phyloP scores from a whole-genome alignment of 2,113 vertebrate genomes.

The Dicentrarchus labrax region DNA sequence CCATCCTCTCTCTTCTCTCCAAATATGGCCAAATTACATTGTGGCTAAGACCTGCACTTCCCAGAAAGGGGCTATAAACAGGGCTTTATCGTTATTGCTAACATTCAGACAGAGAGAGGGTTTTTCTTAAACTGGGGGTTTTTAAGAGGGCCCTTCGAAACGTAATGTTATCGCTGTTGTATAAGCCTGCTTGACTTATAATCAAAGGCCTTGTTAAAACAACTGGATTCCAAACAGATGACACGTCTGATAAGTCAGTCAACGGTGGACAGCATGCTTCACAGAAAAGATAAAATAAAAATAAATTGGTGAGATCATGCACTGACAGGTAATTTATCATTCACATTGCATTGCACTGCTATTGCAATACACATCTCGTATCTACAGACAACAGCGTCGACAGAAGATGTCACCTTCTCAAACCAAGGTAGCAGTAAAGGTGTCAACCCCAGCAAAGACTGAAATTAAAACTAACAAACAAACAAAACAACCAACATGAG shows the following conservation, averaged over 20 bases:
- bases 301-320: slow-evolving; percentile 11
- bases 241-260: slow-evolving; percentile 22
- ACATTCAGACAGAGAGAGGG: slow-evolving; percentile 6
- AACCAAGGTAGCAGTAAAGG: neutral
- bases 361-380: neutral
- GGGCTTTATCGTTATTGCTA: slow-evolving; percentile 18
- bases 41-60: neutral
- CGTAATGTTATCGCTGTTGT: neutral
- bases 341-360: neutral
- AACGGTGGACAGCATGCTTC: slow-evolving; percentile 31
- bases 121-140: neutral
- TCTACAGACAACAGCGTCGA: neutral
- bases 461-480: no score
- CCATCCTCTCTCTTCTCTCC: slow-evolving; percentile 29
- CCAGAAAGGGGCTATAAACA: slow-evolving; percentile 47
- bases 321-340: slow-evolving; percentile 36
- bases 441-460: no score
- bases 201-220: slow-evolving; percentile 50
- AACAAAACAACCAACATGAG: no score
- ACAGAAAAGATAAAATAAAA: slow-evolving; percentile 18
- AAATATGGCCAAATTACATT: slow-evolving; percentile 48
- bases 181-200: slow-evolving; percentile 21
- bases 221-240: slow-evolving; percentile 47
- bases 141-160: slow-evolving; percentile 2
- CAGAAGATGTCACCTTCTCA: neutral